phyloP scores from a whole-genome alignment of 1,140 invertebrate species.

The Cyclina sinensis region DNA sequence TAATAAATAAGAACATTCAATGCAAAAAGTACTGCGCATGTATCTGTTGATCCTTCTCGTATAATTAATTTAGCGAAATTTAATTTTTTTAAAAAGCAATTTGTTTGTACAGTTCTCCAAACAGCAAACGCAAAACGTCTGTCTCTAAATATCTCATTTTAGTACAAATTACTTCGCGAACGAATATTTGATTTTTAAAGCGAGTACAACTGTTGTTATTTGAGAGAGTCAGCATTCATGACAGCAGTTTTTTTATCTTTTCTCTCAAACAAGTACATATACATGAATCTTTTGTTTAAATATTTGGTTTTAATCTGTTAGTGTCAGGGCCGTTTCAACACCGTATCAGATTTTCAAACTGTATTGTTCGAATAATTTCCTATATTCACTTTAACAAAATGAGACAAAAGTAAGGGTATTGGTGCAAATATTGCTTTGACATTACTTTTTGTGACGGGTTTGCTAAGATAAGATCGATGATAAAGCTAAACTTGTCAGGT shows the following conservation, averaged over 20 bases:
- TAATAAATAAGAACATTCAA: too few species aligned
- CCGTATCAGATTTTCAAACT: slow-evolving; percentile 1
- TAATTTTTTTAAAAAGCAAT: too few species aligned
- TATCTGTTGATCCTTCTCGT: too few species aligned
- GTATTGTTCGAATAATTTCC: background rate
- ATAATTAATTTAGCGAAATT: too few species aligned
- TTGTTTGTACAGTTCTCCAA: too few species aligned
- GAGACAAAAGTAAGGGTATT: background rate
- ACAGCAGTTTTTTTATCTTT: background rate
- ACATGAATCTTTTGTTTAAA: slow-evolving; percentile 1
- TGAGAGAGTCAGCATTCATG: background rate
- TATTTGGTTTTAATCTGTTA: slow-evolving; percentile 14
- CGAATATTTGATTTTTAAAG: background rate
- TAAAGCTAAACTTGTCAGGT: background rate
- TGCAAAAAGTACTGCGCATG: too few species aligned
- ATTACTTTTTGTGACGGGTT: background rate
- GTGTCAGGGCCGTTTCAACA: background rate
- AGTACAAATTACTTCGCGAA: too few species aligned
- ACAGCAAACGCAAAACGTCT: too few species aligned
- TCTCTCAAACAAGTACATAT: background rate
- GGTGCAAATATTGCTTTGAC: background rate
- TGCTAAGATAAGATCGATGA: background rate
- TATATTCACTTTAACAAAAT: background rate
- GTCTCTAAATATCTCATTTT: too few species aligned
- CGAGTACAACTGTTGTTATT: background rate